These are phyloP conservation scores for Leuciscus idus DNA, from an alignment of 2,113 vertebrate genomes.

Conservation along the genomic window DNA sequence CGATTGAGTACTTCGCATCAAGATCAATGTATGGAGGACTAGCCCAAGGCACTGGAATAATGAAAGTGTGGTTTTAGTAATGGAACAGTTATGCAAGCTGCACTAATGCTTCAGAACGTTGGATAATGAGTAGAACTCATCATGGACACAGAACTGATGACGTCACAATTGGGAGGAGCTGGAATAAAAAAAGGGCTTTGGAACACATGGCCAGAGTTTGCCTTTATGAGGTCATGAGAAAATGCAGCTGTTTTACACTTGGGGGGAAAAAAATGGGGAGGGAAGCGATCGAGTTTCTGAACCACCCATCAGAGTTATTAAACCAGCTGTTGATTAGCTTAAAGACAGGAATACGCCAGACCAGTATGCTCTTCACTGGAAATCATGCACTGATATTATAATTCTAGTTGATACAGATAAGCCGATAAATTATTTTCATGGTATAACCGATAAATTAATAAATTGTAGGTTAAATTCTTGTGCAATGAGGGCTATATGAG, in stretches of 20 bases:
- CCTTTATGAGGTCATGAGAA: conserved; percentile 72
- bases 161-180: conserved; percentile 48
- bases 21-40: conserved; percentile 45
- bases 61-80: conserved; percentile 50
- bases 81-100: conserved; percentile 41
- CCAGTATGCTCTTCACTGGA: neutral
- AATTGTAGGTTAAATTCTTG: no score
- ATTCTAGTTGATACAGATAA: no score
- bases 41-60: conserved; percentile 42
- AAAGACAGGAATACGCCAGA: neutral
- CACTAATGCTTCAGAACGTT: conserved; percentile 4
- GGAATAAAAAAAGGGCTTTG: conserved; percentile 37
- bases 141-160: conserved; percentile 20
- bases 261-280: conserved; percentile 42
- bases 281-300: conserved; percentile 35
- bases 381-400: neutral
- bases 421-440: no score
- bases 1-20: conserved; percentile 20
- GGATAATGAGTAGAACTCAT: conserved; percentile 10
- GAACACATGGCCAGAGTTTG: conserved; percentile 62
- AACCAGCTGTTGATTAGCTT: conserved; percentile 38
- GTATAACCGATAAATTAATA: no score
- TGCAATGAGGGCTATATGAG: no score
- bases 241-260: conserved; percentile 64
- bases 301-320: conserved; percentile 1